Evolutionary conservation across 2,888 invertebrate species (phyloP), one percentile per base, ranked within the genome.

Genomic region (Tupiocoris notatus): DNA sequence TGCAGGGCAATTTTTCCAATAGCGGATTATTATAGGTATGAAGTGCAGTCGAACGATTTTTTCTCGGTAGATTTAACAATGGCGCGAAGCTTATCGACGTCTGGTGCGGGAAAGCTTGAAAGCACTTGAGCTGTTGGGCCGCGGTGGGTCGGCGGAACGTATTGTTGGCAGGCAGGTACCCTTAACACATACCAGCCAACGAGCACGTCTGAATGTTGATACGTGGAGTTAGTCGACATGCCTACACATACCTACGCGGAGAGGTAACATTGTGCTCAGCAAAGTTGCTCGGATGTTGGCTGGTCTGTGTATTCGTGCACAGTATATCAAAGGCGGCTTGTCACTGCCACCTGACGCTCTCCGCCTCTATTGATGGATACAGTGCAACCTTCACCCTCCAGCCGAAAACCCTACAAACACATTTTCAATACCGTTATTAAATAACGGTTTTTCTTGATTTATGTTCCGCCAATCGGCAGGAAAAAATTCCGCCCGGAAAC

Each of bases 391-490:
- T 56, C 59, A 20, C 70, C 6, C 21, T 18, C 57, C 23, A 16
- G 20, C 70, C 58, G 17, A n/a, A 24, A 59, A 70, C 23, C 70
- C 59, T 16, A 59, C 63, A 64, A 74, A 74, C 64, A 74, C 64
- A 74, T 64, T 74, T 74, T 74, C 74, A 64, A 74, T 74, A 57
- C 54, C 23, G 58, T 56, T 74, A 74, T 74, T 64, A 74, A 74
- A 74, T 74, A 74, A 74, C 74, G 64, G 74, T 74, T 74, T 63
- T 74, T 25, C 62, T 39, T 63, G 74, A 74, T 74, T 74, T 74
- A 74, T 74, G 61, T 64, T 64, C 18, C 17, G 17, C 70, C 70
- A 59, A 70, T 70, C 23, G 70, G 17, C 70, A 17, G 70, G 6
- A 70, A 25, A 70, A 70, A 70, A 18, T 16, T 9, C 61, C 59